Evolutionary conservation across 1,140 invertebrate genomes (phyloP).

Genomic region (Sitophilus oryzae): DNA sequence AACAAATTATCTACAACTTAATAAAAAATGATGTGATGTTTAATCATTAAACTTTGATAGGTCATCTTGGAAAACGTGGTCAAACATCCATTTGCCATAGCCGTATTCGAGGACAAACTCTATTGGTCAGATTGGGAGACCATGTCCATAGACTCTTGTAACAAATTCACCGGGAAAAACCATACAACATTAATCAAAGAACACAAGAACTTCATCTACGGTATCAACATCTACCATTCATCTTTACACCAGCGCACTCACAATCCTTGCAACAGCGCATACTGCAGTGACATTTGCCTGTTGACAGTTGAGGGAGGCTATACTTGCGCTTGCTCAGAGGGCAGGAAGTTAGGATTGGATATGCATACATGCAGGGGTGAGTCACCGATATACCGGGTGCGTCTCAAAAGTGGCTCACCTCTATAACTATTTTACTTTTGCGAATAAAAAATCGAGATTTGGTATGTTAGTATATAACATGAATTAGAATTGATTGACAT

Average conservation of each 20-base stretch:
- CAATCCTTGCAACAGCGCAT: slow-evolving; percentile 63
- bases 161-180: slow-evolving; percentile 63
- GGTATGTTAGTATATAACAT: too few species aligned
- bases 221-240: slow-evolving; percentile 64
- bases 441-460: too few species aligned
- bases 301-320: slow-evolving; percentile 57
- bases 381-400: too few species aligned
- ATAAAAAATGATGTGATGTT: too few species aligned
- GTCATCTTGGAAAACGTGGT: slow-evolving; percentile 51
- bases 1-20: too few species aligned
- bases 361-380: slow-evolving; percentile 49
- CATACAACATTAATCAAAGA: slow-evolving; percentile 49
- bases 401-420: too few species aligned
- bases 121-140: slow-evolving; percentile 81
- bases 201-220: slow-evolving; percentile 51
- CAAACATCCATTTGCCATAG: slow-evolving; percentile 74
- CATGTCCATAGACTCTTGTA: slow-evolving; percentile 57
- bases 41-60: slow-evolving; percentile 30
- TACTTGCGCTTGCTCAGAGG: slow-evolving; percentile 73
- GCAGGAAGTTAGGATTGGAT: slow-evolving; percentile 53
- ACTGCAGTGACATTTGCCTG: slow-evolving; percentile 78
- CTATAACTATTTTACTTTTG: too few species aligned
- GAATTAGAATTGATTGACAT: too few species aligned
- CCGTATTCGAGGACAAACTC: slow-evolving; percentile 79
- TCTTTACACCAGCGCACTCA: slow-evolving; percentile 47